These are phyloP conservation scores for Luehdorfia chinensis DNA, from an alignment of 1,140 invertebrate genomes.

Conservation along the genomic window DNA sequence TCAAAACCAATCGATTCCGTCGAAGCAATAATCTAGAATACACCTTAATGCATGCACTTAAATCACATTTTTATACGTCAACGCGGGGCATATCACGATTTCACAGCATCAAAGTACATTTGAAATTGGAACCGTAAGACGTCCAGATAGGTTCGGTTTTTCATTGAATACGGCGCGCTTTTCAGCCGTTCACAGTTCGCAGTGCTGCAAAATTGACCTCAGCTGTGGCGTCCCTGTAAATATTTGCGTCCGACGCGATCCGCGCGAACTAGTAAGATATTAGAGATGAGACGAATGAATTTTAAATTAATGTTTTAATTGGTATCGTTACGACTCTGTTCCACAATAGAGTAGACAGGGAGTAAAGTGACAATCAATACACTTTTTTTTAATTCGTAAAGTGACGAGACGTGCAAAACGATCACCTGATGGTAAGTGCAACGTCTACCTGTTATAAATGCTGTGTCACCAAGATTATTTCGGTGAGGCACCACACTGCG, in stretches of 20 bases:
- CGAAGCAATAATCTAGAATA: conserved; percentile 32
- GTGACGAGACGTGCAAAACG: no score
- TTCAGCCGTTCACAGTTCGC: conserved; percentile 27
- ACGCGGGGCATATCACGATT: conserved; percentile 26
- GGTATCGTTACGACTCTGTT: no score
- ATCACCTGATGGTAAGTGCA: no score
- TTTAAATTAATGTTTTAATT: no score
- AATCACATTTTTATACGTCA: conserved; percentile 41
- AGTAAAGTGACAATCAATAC: no score
- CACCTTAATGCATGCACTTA: conserved; percentile 37
- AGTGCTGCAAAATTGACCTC: conserved; percentile 56
- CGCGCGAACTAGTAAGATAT: conserved; percentile 52
- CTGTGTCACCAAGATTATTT: no score
- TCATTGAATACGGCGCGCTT: neutral
- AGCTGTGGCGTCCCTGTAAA: conserved; percentile 59
- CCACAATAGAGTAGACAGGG: no score
- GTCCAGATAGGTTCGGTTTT: conserved; percentile 23
- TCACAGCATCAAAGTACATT: conserved; percentile 20
- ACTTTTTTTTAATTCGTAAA: no score
- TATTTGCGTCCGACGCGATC: conserved; percentile 56
- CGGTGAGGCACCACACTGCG: no score
- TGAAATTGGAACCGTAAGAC: conserved; percentile 21
- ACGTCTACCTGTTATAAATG: no score
- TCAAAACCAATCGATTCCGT: conserved; percentile 9
- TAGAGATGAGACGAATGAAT: conserved; percentile 48